Conservation (phyloP, 2,113 vertebrate genomes). For the Cyprinodon tularosa region DNA sequence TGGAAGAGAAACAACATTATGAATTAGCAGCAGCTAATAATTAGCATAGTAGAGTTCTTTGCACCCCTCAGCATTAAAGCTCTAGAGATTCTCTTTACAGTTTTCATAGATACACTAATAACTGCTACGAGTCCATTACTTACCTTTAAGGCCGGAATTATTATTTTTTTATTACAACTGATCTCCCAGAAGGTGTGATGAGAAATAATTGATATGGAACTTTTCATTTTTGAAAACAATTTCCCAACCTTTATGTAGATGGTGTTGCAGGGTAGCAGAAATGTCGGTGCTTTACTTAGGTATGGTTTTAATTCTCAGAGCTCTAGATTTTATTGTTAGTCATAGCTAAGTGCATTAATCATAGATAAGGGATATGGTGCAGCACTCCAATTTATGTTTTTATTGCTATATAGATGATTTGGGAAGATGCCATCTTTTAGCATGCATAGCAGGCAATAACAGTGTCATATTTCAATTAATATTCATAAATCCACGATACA, state of each 20-base stretch:
- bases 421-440: conserved; percentile 63
- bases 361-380: conserved; percentile 47
- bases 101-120: too few species aligned
- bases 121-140: too few species aligned
- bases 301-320: conserved; percentile 36
- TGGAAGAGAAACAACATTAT: too few species aligned
- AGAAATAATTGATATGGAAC: too few species aligned
- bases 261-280: neutral
- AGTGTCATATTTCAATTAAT: conserved; percentile 74
- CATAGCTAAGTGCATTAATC: conserved; percentile 47
- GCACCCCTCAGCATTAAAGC: too few species aligned
- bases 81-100: too few species aligned
- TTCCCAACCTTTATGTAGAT: conserved; percentile 2
- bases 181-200: too few species aligned
- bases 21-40: too few species aligned
- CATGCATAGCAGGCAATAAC: conserved; percentile 66
- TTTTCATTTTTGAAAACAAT: too few species aligned
- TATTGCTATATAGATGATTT: conserved; percentile 55
- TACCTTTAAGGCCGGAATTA: too few species aligned
- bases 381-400: conserved; percentile 70
- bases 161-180: too few species aligned
- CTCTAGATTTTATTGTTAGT: conserved; percentile 45
- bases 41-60: too few species aligned
- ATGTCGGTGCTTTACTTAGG: conserved; percentile 15
- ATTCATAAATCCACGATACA: conserved; percentile 70